phyloP scores from a whole-genome alignment of 2,797 vertebrate genomes.

The Gallinago stenura region DNA sequence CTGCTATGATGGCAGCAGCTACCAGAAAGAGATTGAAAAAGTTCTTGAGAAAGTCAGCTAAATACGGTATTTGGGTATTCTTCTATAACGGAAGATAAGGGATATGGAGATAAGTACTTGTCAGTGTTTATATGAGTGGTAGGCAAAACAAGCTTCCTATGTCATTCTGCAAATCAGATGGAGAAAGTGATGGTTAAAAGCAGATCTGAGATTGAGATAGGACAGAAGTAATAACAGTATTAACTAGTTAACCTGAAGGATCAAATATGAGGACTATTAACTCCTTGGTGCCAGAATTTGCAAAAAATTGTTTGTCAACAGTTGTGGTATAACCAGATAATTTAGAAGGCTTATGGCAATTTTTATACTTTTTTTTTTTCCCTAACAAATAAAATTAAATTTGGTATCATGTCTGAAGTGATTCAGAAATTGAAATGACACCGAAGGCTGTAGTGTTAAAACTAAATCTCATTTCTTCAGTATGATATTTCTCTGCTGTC shows the following conservation, averaged over 20 bases:
- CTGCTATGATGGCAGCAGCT: constrained; percentile 1
- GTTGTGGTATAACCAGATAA: neutral
- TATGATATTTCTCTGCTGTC: constrained; percentile 57
- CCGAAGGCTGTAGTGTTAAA: constrained; percentile 5
- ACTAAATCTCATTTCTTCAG: constrained; percentile 49
- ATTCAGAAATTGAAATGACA: constrained; percentile 58
- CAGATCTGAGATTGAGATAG: neutral
- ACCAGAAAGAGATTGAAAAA: constrained; percentile 11
- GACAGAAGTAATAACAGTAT: neutral
- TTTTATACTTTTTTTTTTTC: neutral
- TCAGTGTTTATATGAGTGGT: neutral
- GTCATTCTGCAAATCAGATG: neutral
- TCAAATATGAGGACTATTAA: neutral
- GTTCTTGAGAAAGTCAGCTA: neutral
- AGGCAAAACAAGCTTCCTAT: neutral
- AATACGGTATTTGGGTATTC: neutral
- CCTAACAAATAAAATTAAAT: constrained; percentile 28
- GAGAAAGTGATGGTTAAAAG: neutral
- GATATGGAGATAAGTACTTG: neutral
- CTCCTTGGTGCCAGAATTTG: neutral
- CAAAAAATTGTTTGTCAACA: neutral
- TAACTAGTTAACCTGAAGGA: neutral
- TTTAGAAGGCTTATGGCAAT: neutral
- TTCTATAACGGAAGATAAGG: neutral
- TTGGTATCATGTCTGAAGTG: constrained; percentile 44